These are phyloP conservation scores for Drosophila yooni DNA, from an alignment of 2,888 invertebrate genomes.

Conservation along the genomic window DNA sequence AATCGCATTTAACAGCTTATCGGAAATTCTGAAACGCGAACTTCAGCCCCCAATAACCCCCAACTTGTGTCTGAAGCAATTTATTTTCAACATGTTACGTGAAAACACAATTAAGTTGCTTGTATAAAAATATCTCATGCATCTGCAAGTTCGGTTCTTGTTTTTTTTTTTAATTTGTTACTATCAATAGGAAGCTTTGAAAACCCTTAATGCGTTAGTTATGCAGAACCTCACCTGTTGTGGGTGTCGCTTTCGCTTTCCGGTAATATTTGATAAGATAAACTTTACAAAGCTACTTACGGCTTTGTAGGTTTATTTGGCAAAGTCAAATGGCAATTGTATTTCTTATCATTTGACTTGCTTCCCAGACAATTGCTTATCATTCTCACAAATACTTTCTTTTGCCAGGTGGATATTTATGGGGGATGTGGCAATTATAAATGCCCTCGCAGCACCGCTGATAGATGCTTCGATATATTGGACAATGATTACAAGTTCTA, in stretches of 20 bases:
- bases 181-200: not conserved
- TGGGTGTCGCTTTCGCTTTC: not conserved
- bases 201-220: not conserved
- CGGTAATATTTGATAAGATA: not conserved
- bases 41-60: not conserved
- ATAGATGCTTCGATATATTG: conserved; percentile 95
- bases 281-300: not conserved
- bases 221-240: not conserved
- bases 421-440: conserved; percentile 94
- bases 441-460: conserved; percentile 92
- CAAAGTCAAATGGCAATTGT: not conserved
- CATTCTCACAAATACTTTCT: not conserved
- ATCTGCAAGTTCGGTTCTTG: not conserved
- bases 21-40: not conserved
- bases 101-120: not conserved
- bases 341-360: not conserved
- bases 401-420: conserved; percentile 91
- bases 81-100: not conserved
- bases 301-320: not conserved
- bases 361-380: not conserved
- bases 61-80: not conserved
- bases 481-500: conserved; percentile 98
- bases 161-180: not conserved
- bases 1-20: not conserved
- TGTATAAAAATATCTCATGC: not conserved